Percentiles rank a stretch among this genome's conserved stretches.
phyloP scores from a whole-genome alignment of 2,888 invertebrate genomes.

The Rhaphigaster nebulosa region DNA sequence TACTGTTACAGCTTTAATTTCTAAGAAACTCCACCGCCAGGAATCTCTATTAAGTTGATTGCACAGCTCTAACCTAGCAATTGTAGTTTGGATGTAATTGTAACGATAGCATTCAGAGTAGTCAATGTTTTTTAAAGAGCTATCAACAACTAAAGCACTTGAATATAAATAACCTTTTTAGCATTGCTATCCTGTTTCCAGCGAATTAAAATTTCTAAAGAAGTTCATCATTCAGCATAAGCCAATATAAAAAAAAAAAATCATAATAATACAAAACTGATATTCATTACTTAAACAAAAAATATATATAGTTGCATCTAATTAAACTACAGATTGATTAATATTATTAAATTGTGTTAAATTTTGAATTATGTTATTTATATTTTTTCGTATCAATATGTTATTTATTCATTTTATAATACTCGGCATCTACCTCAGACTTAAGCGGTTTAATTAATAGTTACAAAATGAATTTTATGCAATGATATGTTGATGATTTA shows the following conservation, averaged over 20 bases:
- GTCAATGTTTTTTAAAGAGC: constrained; percentile 1
- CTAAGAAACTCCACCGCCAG: neutral
- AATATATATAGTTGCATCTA: too few relatives aligned
- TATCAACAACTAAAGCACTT: neutral
- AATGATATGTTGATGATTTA: too few relatives aligned
- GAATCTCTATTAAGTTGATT: neutral
- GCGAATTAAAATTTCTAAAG: neutral
- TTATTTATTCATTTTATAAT: too few relatives aligned
- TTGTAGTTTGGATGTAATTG: neutral
- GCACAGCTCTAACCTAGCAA: neutral
- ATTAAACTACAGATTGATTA: too few relatives aligned
- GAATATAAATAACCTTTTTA: constrained; percentile 14
- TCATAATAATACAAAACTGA: too few relatives aligned
- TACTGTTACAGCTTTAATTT: neutral
- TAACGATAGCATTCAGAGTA: neutral
- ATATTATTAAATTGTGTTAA: too few relatives aligned
- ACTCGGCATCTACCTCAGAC: too few relatives aligned
- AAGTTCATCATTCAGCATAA: neutral
- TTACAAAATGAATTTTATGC: too few relatives aligned
- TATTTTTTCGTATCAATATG: too few relatives aligned
- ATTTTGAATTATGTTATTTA: too few relatives aligned
- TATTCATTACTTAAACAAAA: too few relatives aligned
- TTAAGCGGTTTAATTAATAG: too few relatives aligned
- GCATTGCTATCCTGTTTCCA: neutral
- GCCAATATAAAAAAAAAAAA: neutral